Base-by-base conservation (phyloP, 1,140 invertebrate species). In the Glossosoma conforme region DNA sequence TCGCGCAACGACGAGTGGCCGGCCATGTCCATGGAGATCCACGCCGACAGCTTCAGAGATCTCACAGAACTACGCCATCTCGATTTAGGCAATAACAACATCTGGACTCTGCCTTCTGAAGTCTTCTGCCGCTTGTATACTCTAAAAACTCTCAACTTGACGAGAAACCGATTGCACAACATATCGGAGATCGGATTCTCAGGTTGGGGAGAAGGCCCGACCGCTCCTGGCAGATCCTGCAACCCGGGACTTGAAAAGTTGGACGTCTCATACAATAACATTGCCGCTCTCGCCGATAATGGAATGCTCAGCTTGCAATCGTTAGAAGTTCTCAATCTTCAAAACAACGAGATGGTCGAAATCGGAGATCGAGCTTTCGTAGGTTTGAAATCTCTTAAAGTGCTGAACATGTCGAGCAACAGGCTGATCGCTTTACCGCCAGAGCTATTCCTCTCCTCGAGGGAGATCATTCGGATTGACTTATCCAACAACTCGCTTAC, bases 1-100 rank as follows among this genome's bases (percentile, higher is more conserved):
- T 89, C 87, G 24, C 82, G 82, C 62, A 89, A 90, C 63, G 83
- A 80, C 30, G 85, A 89, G 61, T 87, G 86, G 86, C 85, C 85
- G n/a, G 79, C 84, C 10, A 85, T 87, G 77, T 81, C 82, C 18
- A 77, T 90, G 67, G 85, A 86, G 60, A 75, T 91, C 37, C 80
- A 85, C 61, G 73, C 80, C 20, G 84, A 86, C 61, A 83, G 85
- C 62, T 79, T 91, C 47, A 72, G 81, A 17, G 83, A 85, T 5
- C 68, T 91, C 43, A 75, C 78, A 48, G 78, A 85, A 62, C 69
- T 91, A 14, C 76, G 83, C 33, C 72, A 77, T 36, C 69, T 92
- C 42, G 85, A 91, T 67, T 70, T 93, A 10, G 82, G 81, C 20
- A 83, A 85, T 60, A 92, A 91, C 65, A 88, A 90, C 64, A 83